phyloP scores from a whole-genome alignment of 2,113 vertebrate genomes.

The Oncorhynchus keta region DNA sequence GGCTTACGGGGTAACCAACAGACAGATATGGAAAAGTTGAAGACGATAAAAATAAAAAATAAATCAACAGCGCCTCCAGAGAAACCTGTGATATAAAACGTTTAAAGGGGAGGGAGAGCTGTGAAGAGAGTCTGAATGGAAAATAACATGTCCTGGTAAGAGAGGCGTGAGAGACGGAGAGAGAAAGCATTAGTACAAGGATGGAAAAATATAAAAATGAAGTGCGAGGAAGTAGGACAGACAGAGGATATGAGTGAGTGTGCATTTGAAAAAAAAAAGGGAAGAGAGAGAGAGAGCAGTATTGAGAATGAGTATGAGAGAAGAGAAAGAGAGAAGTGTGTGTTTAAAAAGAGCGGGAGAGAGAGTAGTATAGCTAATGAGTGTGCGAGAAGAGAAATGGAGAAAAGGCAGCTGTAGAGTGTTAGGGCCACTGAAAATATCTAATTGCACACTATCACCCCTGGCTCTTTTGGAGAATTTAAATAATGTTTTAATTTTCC shows the following conservation, averaged over 20 bases:
- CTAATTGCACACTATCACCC: conserved; percentile 42
- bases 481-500: conserved; percentile 46
- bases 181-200: neutral
- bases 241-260: neutral
- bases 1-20: conserved; percentile 22
- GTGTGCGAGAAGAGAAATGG: neutral
- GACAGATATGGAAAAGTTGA: conserved; percentile 42
- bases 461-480: conserved; percentile 34
- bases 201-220: neutral
- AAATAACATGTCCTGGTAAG: neutral
- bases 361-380: neutral
- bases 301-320: neutral
- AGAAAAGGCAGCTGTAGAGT: conserved; percentile 45
- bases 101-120: conserved; percentile 20
- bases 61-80: conserved; percentile 41
- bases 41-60: conserved; percentile 31
- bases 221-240: neutral
- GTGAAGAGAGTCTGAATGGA: conserved; percentile 43
- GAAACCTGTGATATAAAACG: conserved; percentile 43
- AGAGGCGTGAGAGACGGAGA: neutral
- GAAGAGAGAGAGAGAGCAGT: neutral
- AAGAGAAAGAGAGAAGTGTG: neutral
- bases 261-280: too few relatives aligned
- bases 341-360: neutral
- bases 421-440: conserved; percentile 33